Evolutionary conservation across 1,140 invertebrate species (phyloP).

Genomic region (Lerema accius): DNA sequence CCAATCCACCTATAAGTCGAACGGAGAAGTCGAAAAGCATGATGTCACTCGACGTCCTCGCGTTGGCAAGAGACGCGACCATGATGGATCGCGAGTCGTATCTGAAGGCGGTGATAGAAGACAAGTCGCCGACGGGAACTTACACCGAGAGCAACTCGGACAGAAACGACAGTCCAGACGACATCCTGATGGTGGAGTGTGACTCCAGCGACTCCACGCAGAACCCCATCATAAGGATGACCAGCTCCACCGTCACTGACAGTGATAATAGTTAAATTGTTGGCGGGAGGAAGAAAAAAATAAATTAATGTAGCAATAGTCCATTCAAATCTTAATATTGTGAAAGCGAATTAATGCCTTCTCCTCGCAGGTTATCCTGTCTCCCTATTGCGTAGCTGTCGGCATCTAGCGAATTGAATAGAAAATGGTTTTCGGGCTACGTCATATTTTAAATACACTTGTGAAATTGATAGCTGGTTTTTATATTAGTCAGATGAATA

Average conservation of each 20-base stretch:
- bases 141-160: slow-evolving; percentile 78
- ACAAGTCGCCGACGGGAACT: slow-evolving; percentile 73
- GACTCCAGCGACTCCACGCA: slow-evolving; percentile 74
- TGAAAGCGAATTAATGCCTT: neutral
- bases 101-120: slow-evolving; percentile 75
- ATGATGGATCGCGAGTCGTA: slow-evolving; percentile 74
- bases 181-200: slow-evolving; percentile 77
- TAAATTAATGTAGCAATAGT: neutral
- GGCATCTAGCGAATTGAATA: too few relatives aligned
- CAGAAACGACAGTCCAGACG: slow-evolving; percentile 73
- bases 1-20: slow-evolving; percentile 55
- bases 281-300: neutral
- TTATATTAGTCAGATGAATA: too few relatives aligned
- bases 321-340: neutral
- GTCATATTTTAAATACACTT: too few relatives aligned
- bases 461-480: too few relatives aligned
- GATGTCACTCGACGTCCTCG: slow-evolving; percentile 75
- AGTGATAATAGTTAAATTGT: slow-evolving; percentile 70
- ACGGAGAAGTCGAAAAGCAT: slow-evolving; percentile 74
- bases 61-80: slow-evolving; percentile 66
- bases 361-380: neutral
- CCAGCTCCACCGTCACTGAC: slow-evolving; percentile 70
- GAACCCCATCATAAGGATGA: slow-evolving; percentile 75
- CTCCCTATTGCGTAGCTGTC: neutral
- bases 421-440: too few relatives aligned